phyloP scores from a whole-genome alignment of 2,113 vertebrate genomes.

The Carollia perspicillata region DNA sequence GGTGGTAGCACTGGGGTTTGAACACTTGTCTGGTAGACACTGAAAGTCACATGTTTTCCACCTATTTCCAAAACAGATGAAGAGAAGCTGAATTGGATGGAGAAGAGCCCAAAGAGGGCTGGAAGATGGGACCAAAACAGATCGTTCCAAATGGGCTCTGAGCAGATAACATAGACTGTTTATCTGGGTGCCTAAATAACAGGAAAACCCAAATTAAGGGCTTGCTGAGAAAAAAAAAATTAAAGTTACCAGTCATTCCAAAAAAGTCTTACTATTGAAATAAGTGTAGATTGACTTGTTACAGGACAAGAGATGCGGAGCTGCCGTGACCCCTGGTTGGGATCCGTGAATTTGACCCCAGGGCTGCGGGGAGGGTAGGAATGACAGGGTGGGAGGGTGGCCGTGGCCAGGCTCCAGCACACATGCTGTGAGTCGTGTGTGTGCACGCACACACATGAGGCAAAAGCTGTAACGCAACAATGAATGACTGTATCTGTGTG shows the following conservation, averaged over 20 bases:
- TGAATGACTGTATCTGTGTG: background rate
- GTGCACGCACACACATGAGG: background rate
- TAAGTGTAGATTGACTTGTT: background rate
- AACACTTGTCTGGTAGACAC: background rate
- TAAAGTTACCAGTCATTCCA: background rate
- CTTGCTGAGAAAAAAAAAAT: background rate
- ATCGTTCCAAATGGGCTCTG: background rate
- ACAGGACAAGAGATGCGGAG: background rate
- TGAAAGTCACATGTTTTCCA: background rate
- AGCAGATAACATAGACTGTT: background rate
- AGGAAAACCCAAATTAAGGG: background rate
- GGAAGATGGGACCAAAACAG: background rate
- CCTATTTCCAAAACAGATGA: background rate
- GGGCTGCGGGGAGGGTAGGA: background rate
- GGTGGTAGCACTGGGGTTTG: background rate
- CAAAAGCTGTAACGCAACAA: background rate
- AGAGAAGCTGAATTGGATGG: background rate
- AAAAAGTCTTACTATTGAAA: background rate
- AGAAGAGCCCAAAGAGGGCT: background rate
- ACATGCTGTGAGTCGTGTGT: background rate
- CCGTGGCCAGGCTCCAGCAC: background rate
- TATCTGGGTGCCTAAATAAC: background rate
- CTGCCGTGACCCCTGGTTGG: background rate
- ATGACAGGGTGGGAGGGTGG: fast-evolving
- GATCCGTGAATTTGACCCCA: no score